Conservation (phyloP, 2,113 vertebrate genomes). For the Promerops cafer region DNA sequence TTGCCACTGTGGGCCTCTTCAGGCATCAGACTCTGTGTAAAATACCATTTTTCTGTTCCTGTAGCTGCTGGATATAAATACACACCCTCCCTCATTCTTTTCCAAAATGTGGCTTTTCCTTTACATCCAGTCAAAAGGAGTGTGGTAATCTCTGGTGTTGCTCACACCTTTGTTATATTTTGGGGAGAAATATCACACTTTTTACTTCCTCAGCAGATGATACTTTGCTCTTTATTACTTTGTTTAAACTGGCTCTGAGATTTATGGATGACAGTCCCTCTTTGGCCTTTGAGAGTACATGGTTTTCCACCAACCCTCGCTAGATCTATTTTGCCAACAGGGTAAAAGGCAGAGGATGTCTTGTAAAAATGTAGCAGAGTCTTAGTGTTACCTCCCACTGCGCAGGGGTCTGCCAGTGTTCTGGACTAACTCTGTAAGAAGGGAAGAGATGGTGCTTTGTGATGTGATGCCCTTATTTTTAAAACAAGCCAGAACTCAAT, state of each 20-base stretch:
- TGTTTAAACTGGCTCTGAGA: neutral
- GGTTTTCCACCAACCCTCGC: neutral
- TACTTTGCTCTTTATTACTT: neutral
- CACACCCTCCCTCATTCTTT: neutral
- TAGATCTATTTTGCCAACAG: neutral
- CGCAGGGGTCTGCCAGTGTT: neutral
- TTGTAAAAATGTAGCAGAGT: neutral
- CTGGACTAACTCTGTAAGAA: neutral
- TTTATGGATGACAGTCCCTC: neutral
- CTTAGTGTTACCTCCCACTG: neutral
- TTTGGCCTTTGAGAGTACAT: neutral
- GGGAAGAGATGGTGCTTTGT: neutral
- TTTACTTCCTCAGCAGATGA: neutral
- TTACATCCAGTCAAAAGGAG: neutral
- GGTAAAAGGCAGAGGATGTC: neutral
- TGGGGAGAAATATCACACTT: neutral
- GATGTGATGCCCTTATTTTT: neutral
- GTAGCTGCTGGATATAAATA: neutral
- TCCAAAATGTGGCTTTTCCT: neutral
- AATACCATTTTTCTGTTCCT: neutral
- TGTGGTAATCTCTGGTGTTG: neutral
- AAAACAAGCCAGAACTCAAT: neutral
- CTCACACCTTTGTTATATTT: neutral
- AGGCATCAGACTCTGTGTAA: neutral
- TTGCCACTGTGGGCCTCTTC: conserved; percentile 26